Conservation (phyloP, 2,888 invertebrate genomes). For the Trachelus troglodyta region DNA sequence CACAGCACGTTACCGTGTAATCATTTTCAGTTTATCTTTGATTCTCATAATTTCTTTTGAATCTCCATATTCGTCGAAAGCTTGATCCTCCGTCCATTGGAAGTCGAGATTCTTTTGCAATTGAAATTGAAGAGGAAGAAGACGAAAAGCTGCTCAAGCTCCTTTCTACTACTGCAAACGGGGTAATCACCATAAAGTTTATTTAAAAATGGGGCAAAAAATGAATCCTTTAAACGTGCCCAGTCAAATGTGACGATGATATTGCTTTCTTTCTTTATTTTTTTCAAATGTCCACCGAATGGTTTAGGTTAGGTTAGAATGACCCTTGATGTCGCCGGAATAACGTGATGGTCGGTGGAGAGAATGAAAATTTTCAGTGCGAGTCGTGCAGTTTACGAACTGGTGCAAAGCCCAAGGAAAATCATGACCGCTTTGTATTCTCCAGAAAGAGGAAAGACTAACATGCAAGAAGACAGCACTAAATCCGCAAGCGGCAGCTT, state of each 20-base stretch:
- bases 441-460: conserved; percentile 17
- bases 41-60: not conserved
- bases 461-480: conserved; percentile 14
- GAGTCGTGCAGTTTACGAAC: no score
- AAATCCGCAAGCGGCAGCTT: conserved; percentile 16
- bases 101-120: no score
- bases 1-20: no score
- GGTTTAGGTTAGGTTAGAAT: not conserved
- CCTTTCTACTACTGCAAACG: not conserved
- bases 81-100: not conserved
- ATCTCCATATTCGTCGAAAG: not conserved
- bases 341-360: not conserved
- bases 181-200: not conserved
- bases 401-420: conserved; percentile 1
- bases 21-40: not conserved
- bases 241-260: not conserved
- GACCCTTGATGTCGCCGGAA: not conserved
- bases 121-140: no score
- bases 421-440: conserved; percentile 33
- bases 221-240: not conserved
- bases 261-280: not conserved
- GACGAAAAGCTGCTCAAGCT: no score
- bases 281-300: not conserved
- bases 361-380: not conserved
- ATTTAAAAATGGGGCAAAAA: not conserved